phyloP scores from a whole-genome alignment of 2,888 invertebrate genomes.

The Pemphredon lugubris region DNA sequence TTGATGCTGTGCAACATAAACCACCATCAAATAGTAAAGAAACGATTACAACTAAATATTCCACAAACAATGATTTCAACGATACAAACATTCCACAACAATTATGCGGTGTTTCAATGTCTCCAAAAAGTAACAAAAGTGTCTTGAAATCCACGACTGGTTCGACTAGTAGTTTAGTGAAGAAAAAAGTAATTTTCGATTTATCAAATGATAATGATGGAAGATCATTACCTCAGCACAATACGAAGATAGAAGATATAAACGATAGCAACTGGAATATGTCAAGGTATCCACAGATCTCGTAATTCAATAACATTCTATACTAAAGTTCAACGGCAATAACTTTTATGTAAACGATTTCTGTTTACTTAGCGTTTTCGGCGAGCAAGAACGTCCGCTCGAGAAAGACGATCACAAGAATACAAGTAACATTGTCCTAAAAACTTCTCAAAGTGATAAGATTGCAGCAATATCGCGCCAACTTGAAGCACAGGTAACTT shows the following conservation, averaged over 20 bases:
- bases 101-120: slow-evolving; percentile 43
- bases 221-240: slow-evolving; percentile 62
- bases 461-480: slow-evolving; percentile 83
- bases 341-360: not conserved
- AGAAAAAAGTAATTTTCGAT: slow-evolving; percentile 87
- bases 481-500: slow-evolving; percentile 83
- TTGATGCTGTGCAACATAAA: slow-evolving; percentile 9
- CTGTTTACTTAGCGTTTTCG: slow-evolving; percentile 80
- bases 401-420: slow-evolving; percentile 53
- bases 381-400: slow-evolving; percentile 78
- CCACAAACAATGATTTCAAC: slow-evolving; percentile 42
- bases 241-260: slow-evolving; percentile 67
- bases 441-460: slow-evolving; percentile 82
- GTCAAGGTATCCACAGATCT: slow-evolving; percentile 82
- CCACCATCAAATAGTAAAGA: slow-evolving; percentile 3
- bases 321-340: slow-evolving; percentile 5
- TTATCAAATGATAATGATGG: slow-evolving; percentile 79
- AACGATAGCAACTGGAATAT: slow-evolving; percentile 83
- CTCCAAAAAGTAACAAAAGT: slow-evolving; percentile 81
- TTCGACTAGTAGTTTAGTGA: slow-evolving; percentile 83
- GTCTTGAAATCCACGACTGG: slow-evolving; percentile 83
- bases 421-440: slow-evolving; percentile 78
- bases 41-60: not conserved
- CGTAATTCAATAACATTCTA: no score
- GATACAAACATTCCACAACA: slow-evolving; percentile 50